Evolutionary conservation across 2,888 invertebrate species (phyloP).

Genomic region (Pollenia amentaria): DNA sequence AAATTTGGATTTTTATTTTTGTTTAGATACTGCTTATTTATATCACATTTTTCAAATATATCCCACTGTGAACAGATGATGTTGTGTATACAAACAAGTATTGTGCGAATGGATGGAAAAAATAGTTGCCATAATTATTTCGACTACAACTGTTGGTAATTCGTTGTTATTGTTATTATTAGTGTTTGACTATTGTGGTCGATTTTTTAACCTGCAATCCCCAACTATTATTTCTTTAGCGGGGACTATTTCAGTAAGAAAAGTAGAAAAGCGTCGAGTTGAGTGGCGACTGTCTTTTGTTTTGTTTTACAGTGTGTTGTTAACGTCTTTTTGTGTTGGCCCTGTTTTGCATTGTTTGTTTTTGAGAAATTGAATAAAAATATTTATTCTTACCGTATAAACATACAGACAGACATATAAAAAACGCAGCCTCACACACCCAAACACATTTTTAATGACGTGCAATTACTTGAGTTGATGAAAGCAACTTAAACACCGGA

Average conservation of each 20-base stretch:
- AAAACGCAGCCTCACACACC: no score
- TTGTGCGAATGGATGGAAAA: constrained; percentile 55
- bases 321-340: constrained; percentile 58
- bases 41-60: no score
- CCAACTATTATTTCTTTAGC: constrained; percentile 50
- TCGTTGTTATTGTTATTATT: constrained; percentile 72
- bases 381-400: constrained; percentile 15
- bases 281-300: constrained; percentile 73
- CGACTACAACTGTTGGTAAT: constrained; percentile 71
- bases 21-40: no score
- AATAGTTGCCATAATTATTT: constrained; percentile 76
- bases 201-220: constrained; percentile 5
- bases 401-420: not conserved
- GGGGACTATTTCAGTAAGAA: constrained; percentile 19
- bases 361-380: constrained; percentile 35
- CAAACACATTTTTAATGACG: not conserved
- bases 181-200: constrained; percentile 65
- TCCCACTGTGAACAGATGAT: not conserved
- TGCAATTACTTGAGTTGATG: not conserved
- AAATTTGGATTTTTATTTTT: no score
- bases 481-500: not conserved
- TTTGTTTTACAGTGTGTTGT: constrained; percentile 64
- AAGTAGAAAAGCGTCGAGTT: constrained; percentile 40
- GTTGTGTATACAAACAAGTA: constrained; percentile 4
- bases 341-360: constrained; percentile 60